Evolutionary conservation across 2,113 vertebrate genomes (phyloP).

Genomic region (Paralichthys olivaceus): DNA sequence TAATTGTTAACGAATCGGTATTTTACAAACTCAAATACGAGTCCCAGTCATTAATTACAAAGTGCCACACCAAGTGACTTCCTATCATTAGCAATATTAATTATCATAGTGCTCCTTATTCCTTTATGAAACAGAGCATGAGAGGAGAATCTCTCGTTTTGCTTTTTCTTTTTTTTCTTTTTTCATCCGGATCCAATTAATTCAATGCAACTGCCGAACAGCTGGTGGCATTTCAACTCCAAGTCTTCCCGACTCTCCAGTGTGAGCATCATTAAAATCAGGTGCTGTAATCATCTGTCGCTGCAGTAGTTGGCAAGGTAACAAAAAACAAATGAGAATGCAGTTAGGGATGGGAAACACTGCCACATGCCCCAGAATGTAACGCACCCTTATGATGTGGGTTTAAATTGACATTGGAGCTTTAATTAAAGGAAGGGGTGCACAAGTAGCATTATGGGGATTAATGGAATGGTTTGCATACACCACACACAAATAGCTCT

Average conservation of each 20-base stretch:
- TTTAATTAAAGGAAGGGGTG: slow-evolving; percentile 82
- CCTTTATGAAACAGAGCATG: slow-evolving; percentile 82
- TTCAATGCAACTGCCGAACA: slow-evolving; percentile 86
- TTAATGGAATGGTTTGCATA: slow-evolving; percentile 74
- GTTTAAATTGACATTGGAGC: slow-evolving; percentile 86
- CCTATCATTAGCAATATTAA: slow-evolving; percentile 85
- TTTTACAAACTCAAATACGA: slow-evolving; percentile 62
- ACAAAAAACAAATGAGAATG: slow-evolving; percentile 84
- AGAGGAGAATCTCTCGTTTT: slow-evolving; percentile 64
- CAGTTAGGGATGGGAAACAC: slow-evolving; percentile 79
- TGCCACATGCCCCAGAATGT: slow-evolving; percentile 81
- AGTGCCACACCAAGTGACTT: slow-evolving; percentile 83
- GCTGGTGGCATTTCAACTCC: slow-evolving; percentile 89
- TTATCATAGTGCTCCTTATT: slow-evolving; percentile 81
- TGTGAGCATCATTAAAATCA: slow-evolving; percentile 89
- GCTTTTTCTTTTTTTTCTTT: slow-evolving; percentile 37
- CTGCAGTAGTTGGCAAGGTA: slow-evolving; percentile 85
- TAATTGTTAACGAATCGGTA: slow-evolving; percentile 59
- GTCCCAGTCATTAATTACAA: slow-evolving; percentile 79
- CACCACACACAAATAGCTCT: slow-evolving; percentile 61
- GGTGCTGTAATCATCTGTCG: slow-evolving; percentile 85
- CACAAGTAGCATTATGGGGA: slow-evolving; percentile 76
- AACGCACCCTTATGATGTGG: slow-evolving; percentile 84
- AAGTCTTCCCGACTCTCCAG: slow-evolving; percentile 86
- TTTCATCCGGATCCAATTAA: slow-evolving; percentile 86